Evolutionary conservation across 2,113 vertebrate genomes (phyloP), one percentile per base, ranked within the genome.

Genomic region (Typhlomys cinereus): DNA sequence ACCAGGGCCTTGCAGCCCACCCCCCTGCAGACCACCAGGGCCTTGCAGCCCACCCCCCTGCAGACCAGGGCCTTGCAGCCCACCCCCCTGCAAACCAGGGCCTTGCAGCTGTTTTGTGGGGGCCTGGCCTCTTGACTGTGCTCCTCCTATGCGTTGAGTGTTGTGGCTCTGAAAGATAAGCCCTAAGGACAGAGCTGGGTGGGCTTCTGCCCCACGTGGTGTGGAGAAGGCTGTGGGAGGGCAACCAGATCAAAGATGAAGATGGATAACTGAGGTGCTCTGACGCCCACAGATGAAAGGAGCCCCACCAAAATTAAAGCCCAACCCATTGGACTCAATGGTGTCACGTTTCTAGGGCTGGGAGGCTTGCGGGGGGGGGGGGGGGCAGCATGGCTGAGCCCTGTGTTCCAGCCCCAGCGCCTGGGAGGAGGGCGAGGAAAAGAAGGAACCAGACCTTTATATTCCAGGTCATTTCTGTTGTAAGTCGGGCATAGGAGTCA

Each of bases 11-110:
- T n/a, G 31, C 39, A 81, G 57, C 20, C 39, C 62, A 15, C 59
- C 25, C 2, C 62, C 62, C 62, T 4, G 7, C 11, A 0, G 57
- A 5, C n/a, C 2, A 3, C 6, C 4, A 4, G 0, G 9, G 9
- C n/a, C 76, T 4, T 44, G 34, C n/a, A n/a, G 29, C 12, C 75
- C 1, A 4, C 21, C 34, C 57, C 64, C n/a, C 0, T n/a, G n/a
- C 34, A 67, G 14, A 39, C 44, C 80, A 11, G 18, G 27, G 25
- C 39, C 85, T n/a, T n/a, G 31, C 39, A 81, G 57, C 20, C 39
- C 62, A 15, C 59, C 25, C 2, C 62, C 62, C 62, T 4, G 7
- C 11, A 0, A n/a, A 25, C 44, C n/a, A 11, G 21, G 15, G 36
- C 39, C 80, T n/a, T 34, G 34, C 2, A 23, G 83, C 3, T 15